Conservation (phyloP, 2,888 invertebrate genomes). For the Ditylenchus weischeri region DNA sequence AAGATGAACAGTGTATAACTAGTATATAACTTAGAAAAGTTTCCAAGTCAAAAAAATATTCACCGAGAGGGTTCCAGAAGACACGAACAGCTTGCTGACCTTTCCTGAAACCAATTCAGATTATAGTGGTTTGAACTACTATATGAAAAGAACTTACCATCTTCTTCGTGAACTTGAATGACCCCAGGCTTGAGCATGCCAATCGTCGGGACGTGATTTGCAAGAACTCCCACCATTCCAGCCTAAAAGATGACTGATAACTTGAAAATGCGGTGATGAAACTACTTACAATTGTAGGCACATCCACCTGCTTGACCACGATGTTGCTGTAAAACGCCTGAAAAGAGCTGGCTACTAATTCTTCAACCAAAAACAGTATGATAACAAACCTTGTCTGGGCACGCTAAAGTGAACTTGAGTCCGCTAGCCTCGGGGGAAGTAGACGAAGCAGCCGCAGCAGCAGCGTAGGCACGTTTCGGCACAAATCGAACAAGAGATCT, state of each 20-base stretch:
- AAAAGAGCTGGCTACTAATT: conserved; percentile 15
- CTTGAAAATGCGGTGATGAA: conserved; percentile 31
- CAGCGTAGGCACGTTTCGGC: conserved; percentile 22
- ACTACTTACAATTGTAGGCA: conserved; percentile 53
- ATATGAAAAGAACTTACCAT: conserved; percentile 36
- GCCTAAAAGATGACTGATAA: conserved; percentile 34
- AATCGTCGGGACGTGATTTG: conserved; percentile 57
- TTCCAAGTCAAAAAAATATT: conserved; percentile 30
- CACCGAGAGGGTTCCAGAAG: conserved; percentile 57
- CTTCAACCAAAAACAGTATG: not conserved
- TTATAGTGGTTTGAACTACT: not conserved
- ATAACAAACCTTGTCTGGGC: conserved; percentile 42
- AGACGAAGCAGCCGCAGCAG: conserved; percentile 18
- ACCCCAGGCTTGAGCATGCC: conserved; percentile 58
- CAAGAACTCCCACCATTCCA: conserved; percentile 55
- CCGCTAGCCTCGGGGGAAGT: conserved; percentile 27
- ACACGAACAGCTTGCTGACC: conserved; percentile 50
- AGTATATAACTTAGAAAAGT: too few relatives aligned
- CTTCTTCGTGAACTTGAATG: conserved; percentile 49
- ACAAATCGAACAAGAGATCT: conserved; percentile 21
- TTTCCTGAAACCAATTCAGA: conserved; percentile 39
- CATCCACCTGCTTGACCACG: conserved; percentile 57
- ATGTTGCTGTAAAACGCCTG: conserved; percentile 50
- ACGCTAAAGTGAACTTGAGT: conserved; percentile 51
- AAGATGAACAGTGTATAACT: too few relatives aligned